Conservation (phyloP, 2,888 invertebrate genomes). For the Hoplodrina blanda region DNA sequence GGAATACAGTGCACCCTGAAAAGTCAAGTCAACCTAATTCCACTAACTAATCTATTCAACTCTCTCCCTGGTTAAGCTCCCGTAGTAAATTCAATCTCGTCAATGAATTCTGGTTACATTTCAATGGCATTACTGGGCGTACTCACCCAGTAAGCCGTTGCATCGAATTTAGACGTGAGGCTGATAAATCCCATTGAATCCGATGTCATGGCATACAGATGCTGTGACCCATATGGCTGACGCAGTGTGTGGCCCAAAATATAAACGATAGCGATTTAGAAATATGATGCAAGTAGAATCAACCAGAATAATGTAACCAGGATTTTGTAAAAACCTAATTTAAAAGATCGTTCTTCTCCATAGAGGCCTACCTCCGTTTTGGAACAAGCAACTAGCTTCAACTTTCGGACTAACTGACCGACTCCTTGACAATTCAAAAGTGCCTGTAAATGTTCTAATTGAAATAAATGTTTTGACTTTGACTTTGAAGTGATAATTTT, state of each 20-base stretch:
- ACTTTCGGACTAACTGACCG: too few relatives aligned
- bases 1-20: too few relatives aligned
- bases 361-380: too few relatives aligned
- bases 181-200: constrained; percentile 59
- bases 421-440: too few relatives aligned
- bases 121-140: constrained; percentile 14
- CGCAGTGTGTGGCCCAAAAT: constrained; percentile 24
- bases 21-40: not conserved
- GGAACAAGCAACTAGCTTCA: too few relatives aligned
- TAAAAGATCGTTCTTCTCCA: too few relatives aligned
- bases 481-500: too few relatives aligned
- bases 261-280: constrained; percentile 13
- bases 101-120: constrained; percentile 29
- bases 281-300: not conserved
- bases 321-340: too few relatives aligned
- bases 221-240: constrained; percentile 51
- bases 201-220: constrained; percentile 46
- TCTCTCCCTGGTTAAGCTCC: not conserved
- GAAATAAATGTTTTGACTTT: too few relatives aligned
- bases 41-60: too few relatives aligned
- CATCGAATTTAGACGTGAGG: constrained; percentile 38
- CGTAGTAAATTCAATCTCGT: not conserved
- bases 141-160: constrained; percentile 30
- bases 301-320: too few relatives aligned
- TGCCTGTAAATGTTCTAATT: too few relatives aligned